These are phyloP conservation scores for Eristalis tenax DNA, from an alignment of 2,888 invertebrate species.

Conservation along the genomic window DNA sequence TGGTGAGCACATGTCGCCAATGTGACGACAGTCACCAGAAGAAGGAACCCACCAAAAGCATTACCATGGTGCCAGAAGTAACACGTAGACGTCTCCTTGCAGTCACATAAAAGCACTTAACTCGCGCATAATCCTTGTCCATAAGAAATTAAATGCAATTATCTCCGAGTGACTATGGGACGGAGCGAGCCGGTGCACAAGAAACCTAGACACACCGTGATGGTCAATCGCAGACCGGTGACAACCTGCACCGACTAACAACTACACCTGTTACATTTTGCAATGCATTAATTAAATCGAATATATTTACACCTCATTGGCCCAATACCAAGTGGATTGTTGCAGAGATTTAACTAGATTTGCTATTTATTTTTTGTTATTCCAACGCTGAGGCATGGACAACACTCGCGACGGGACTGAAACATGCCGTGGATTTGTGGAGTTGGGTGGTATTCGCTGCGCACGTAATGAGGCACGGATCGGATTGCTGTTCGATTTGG, in stretches of 20 bases:
- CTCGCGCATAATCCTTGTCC: conserved; percentile 26
- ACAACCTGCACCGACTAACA: conserved; percentile 35
- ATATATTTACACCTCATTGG: conserved; percentile 72
- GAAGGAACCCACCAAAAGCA: not conserved
- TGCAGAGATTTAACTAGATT: not conserved
- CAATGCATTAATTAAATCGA: conserved; percentile 60
- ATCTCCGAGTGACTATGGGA: not conserved
- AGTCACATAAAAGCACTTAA: conserved; percentile 3
- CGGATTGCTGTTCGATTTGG: not conserved
- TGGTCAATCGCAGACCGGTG: not conserved
- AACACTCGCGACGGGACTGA: not conserved
- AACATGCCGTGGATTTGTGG: not conserved
- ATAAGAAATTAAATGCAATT: conserved; percentile 42
- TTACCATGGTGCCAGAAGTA: not conserved
- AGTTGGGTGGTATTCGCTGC: not conserved
- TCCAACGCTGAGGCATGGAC: not conserved
- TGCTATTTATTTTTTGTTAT: not conserved
- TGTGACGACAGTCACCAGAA: not conserved
- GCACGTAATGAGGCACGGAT: not conserved
- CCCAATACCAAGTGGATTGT: conserved; percentile 34
- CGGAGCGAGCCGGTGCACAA: not conserved
- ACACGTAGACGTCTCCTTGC: conserved; percentile 5
- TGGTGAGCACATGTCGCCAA: not conserved
- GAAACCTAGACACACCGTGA: not conserved
- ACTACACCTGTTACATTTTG: conserved; percentile 61